These are phyloP conservation scores for Aphidoletes aphidimyza DNA, from an alignment of 2,888 invertebrate genomes.

Conservation along the genomic window DNA sequence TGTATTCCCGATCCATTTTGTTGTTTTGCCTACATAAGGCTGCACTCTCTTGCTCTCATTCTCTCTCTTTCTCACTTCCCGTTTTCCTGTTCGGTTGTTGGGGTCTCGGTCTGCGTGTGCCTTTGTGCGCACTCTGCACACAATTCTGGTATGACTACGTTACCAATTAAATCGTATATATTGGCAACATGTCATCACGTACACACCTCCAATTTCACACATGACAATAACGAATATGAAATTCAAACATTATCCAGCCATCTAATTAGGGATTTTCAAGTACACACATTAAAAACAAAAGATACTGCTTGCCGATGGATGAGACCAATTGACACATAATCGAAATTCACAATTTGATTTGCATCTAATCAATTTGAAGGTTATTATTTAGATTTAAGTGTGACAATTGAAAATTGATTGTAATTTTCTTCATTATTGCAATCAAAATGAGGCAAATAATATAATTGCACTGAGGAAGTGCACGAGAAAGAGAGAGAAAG, in stretches of 20 bases:
- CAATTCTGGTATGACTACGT: neutral
- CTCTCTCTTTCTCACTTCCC: no score
- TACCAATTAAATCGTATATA: constrained; percentile 47
- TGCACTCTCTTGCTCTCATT: no score
- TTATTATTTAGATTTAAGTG: no score
- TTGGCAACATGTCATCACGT: constrained; percentile 48
- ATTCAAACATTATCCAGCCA: constrained; percentile 37
- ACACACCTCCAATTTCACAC: constrained; percentile 54
- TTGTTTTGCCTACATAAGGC: constrained; percentile 35
- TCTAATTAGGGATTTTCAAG: constrained; percentile 30
- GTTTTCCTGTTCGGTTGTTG: no score
- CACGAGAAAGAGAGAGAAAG: neutral
- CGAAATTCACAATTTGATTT: neutral
- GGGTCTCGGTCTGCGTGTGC: neutral
- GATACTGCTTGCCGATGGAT: neutral
- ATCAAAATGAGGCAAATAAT: no score
- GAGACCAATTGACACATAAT: constrained; percentile 28
- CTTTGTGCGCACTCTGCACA: neutral
- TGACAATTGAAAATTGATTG: no score
- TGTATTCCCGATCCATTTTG: neutral
- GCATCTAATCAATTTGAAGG: neutral
- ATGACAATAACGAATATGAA: constrained; percentile 47
- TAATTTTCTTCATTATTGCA: no score
- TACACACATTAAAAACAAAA: neutral
- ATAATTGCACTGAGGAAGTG: no score